Conservation (phyloP, 35 echinoderm and acorn worm genomes). For the Lytechinus pictus region DNA sequence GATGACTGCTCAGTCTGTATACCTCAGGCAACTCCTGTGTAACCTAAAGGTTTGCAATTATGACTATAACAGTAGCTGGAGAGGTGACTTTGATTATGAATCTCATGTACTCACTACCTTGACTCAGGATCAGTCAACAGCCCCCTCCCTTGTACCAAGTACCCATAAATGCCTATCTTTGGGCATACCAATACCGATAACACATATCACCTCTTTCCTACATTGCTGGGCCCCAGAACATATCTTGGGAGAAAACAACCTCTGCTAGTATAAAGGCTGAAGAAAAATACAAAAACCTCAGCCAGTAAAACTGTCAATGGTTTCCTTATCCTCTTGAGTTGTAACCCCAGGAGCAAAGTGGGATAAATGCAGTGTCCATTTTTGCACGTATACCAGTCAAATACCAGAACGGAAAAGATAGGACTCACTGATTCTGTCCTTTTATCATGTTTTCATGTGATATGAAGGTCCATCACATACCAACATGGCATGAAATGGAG, state of each 20-base stretch:
- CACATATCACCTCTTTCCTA: neutral
- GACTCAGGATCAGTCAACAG: too few relatives aligned
- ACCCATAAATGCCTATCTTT: neutral
- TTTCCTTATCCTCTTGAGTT: slow-evolving; percentile 12
- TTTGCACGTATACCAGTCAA: neutral
- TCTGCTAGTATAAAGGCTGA: neutral
- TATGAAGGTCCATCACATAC: slow-evolving; percentile 17
- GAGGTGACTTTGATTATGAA: too few relatives aligned
- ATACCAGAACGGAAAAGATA: neutral
- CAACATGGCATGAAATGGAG: neutral
- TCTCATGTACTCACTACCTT: too few relatives aligned
- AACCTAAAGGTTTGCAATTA: too few relatives aligned
- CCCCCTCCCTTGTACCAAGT: neutral
- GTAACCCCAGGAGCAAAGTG: neutral
- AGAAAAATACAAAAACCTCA: neutral
- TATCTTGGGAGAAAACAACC: neutral
- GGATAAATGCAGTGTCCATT: neutral
- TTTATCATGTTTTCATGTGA: neutral
- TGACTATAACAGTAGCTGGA: too few relatives aligned
- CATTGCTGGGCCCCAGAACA: neutral
- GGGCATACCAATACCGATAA: neutral
- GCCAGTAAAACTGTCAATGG: neutral
- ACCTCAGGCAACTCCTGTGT: too few relatives aligned
- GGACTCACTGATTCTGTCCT: neutral
- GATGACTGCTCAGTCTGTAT: too few relatives aligned